Evolutionary conservation across 1,140 invertebrate genomes (phyloP).

Genomic region (Tenebrio molitor): DNA sequence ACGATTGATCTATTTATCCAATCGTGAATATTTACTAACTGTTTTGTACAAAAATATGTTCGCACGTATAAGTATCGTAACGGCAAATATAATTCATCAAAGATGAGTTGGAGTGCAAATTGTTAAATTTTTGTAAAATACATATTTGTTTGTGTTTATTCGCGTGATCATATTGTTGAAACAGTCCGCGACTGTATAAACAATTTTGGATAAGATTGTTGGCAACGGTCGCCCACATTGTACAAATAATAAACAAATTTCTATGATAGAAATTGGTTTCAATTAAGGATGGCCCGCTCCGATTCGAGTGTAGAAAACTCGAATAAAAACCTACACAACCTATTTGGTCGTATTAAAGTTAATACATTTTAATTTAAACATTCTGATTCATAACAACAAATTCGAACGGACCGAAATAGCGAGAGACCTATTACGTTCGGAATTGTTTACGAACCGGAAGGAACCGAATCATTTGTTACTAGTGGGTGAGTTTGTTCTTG

Average conservation of each 20-base stretch:
- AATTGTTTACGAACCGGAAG: conserved; percentile 36
- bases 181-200: no score
- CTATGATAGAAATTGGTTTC: background rate
- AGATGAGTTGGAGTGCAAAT: no score
- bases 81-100: no score
- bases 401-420: conserved; percentile 3
- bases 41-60: no score
- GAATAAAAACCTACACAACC: background rate
- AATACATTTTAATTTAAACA: background rate
- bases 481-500: conserved; percentile 39
- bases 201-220: background rate
- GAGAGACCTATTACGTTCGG: conserved; percentile 2
- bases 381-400: background rate
- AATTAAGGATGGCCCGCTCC: background rate
- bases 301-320: no score
- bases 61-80: no score
- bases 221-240: background rate
- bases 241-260: conserved; percentile 9
- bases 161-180: no score
- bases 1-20: no score
- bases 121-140: no score
- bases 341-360: no score
- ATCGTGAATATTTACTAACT: no score
- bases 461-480: conserved; percentile 37
- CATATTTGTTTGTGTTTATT: no score